Percentiles rank a stretch among this genome's conserved stretches.
phyloP scores from a whole-genome alignment of 2,113 vertebrate genomes.

The Scomber colias region DNA sequence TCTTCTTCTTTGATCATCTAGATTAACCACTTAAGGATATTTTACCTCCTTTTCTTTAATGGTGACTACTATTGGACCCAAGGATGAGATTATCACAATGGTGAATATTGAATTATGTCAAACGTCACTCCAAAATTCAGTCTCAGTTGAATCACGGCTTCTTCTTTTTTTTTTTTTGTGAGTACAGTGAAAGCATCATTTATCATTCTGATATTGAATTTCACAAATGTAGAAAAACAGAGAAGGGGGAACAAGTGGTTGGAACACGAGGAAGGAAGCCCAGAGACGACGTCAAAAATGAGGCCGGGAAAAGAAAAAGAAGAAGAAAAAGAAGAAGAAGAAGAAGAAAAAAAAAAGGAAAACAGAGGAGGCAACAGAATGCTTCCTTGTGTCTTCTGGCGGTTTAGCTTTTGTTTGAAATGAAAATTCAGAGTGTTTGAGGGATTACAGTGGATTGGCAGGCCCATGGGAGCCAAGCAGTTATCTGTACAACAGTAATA shows the following conservation, averaged over 20 bases:
- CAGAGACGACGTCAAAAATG: constrained; percentile 20
- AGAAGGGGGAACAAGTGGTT: constrained; percentile 73
- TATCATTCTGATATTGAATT: constrained; percentile 69
- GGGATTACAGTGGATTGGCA: constrained; percentile 87
- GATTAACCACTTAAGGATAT: constrained; percentile 13
- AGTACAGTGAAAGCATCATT: constrained; percentile 26
- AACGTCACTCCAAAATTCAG: constrained; percentile 22
- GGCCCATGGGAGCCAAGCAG: constrained; percentile 76
- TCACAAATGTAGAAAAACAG: constrained; percentile 63
- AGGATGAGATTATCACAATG: constrained; percentile 29
- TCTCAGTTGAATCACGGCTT: not conserved
- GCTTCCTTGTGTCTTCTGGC: constrained; percentile 80
- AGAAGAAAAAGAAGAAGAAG: not conserved
- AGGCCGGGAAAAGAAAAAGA: constrained; percentile 25
- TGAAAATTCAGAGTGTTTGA: constrained; percentile 86
- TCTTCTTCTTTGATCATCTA: constrained; percentile 51
- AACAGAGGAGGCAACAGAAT: constrained; percentile 60
- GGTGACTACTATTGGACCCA: not conserved
- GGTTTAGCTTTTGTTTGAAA: constrained; percentile 87
- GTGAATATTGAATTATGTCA: constrained; percentile 33
- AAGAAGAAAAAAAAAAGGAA: not conserved
- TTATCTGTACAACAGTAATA: constrained; percentile 81
- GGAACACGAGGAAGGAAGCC: constrained; percentile 62
- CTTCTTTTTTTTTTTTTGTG: not conserved
- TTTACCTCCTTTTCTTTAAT: not conserved